Evolutionary conservation across 2,888 invertebrate species (phyloP), one percentile per base, ranked within the genome.

Genomic region (Cotesia congregata): DNA sequence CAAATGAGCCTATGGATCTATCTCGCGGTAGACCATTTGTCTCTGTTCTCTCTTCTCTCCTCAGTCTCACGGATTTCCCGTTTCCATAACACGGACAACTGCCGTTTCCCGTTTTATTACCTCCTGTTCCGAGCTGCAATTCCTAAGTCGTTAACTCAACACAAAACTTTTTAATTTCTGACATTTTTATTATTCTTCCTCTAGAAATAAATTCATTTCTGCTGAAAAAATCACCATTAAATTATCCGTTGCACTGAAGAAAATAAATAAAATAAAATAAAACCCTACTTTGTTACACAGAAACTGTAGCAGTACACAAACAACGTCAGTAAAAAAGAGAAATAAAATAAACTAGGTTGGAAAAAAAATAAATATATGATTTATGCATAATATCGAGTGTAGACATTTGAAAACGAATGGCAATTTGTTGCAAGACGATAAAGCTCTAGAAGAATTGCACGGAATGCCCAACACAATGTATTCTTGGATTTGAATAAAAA

Each of bases 1-100:
- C 72, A 74, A 3, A 82, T 81, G 40, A 86, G 81, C 75, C 80
- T 81, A 62, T 77, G 77, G 75, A 83, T 80, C 50, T 83, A 50
- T 50, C 50, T 65, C 76, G 62, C 76, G 64, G 38, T 82, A 77
- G 20, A 76, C 85, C 85, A 85, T 77, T 77, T 68, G 69, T 80
- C 76, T 38, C 72, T 67, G 71, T 67, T 50, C 50, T 50, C 50
- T 50, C 50, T 50, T 12, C 50, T 50, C 50, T 50, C 50, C 12
- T 50, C 50, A 50, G 50, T 15, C 70, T 70, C 59, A 50, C 70
- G 70, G 70, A 50, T 59, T 68, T 68, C 40, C 40, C 6, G 38
- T 50, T 50, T 50, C 67, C 17, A 50, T 70, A 59, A 70, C 15
- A 59, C 9, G 38, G 60, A 17, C 59, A 59, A 70, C 38, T 50